A percentile compares a stretch with the other conserved stretches of the same genome.
phyloP scores from a whole-genome alignment of 2,113 vertebrate species.

The Brachyhypopomus occidentalis region DNA sequence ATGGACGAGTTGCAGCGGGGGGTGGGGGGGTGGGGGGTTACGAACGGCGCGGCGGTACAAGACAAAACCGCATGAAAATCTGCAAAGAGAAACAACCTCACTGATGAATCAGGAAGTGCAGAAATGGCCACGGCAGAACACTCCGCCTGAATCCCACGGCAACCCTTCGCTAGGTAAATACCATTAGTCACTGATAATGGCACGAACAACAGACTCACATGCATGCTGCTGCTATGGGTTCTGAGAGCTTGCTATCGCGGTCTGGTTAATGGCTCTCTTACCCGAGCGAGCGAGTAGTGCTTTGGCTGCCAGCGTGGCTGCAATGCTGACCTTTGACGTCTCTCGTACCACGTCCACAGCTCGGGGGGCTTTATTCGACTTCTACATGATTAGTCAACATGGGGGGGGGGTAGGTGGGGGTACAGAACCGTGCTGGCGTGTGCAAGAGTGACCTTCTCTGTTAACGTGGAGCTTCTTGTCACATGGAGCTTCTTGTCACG shows the following conservation, averaged over 20 bases:
- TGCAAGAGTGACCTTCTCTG: slow-evolving; percentile 51
- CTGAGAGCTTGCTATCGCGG: slow-evolving; percentile 40
- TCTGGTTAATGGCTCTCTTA: slow-evolving; percentile 17
- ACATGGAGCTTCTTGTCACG: neutral
- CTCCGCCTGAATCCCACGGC: slow-evolving; percentile 11
- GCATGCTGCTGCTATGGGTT: slow-evolving; percentile 11
- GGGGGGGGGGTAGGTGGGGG: slow-evolving; percentile 35
- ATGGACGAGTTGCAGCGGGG: slow-evolving; percentile 30
- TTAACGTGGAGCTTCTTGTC: slow-evolving; percentile 34
- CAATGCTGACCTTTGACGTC: neutral
- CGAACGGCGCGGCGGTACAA: slow-evolving; percentile 28
- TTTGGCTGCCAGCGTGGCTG: neutral
- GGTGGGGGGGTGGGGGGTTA: slow-evolving; percentile 15
- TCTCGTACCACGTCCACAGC: neutral
- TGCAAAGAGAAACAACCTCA: slow-evolving; percentile 19
- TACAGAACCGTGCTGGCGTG: slow-evolving; percentile 24
- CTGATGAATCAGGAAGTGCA: slow-evolving; percentile 17
- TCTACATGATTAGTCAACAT: slow-evolving; percentile 42
- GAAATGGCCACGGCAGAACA: slow-evolving; percentile 32
- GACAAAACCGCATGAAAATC: slow-evolving; percentile 24
- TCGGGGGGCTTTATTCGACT: slow-evolving; percentile 26
- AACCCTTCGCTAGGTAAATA: slow-evolving; percentile 25
- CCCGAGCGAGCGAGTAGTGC: neutral
- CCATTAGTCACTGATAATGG: slow-evolving; percentile 38
- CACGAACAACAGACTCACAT: slow-evolving; percentile 30